Percentiles rank a stretch among this genome's conserved stretches.
These are phyloP conservation scores for Sebastes glaucus DNA, from an alignment of 2,797 vertebrate species.

Conservation along the genomic window DNA sequence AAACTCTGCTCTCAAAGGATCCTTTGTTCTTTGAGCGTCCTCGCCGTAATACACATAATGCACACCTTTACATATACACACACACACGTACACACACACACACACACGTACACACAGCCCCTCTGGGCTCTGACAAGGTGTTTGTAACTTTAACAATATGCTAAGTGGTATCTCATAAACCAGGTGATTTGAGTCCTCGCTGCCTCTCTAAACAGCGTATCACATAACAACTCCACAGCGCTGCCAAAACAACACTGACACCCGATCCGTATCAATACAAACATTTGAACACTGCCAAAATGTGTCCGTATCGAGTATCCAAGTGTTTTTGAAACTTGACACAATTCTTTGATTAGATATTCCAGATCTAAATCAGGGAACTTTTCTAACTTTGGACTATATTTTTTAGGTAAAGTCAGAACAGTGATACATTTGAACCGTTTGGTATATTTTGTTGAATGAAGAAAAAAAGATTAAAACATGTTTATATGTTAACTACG, in stretches of 20 bases:
- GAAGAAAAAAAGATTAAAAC: not conserved
- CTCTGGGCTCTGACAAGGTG: not conserved
- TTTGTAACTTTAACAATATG: not conserved
- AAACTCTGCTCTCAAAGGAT: slow-evolving; percentile 53
- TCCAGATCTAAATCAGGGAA: not conserved
- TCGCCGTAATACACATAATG: not conserved
- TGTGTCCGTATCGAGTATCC: not conserved
- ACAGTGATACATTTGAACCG: too few relatives aligned
- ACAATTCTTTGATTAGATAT: not conserved
- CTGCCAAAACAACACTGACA: slow-evolving; percentile 7
- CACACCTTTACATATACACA: not conserved
- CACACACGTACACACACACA: not conserved
- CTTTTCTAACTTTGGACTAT: not conserved
- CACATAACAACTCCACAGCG: not conserved
- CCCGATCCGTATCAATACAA: not conserved
- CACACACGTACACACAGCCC: not conserved
- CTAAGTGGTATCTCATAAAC: slow-evolving; percentile 11
- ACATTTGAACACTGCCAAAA: not conserved
- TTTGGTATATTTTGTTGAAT: not conserved
- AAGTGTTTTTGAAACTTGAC: not conserved
- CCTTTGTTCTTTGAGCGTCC: slow-evolving; percentile 55
- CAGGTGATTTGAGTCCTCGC: not conserved
- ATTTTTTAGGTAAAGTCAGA: not conserved
- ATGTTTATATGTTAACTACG: not conserved
- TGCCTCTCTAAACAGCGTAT: slow-evolving; percentile 25